phyloP scores from a whole-genome alignment of 2,113 vertebrate species.

The Dasypus novemcinctus region DNA sequence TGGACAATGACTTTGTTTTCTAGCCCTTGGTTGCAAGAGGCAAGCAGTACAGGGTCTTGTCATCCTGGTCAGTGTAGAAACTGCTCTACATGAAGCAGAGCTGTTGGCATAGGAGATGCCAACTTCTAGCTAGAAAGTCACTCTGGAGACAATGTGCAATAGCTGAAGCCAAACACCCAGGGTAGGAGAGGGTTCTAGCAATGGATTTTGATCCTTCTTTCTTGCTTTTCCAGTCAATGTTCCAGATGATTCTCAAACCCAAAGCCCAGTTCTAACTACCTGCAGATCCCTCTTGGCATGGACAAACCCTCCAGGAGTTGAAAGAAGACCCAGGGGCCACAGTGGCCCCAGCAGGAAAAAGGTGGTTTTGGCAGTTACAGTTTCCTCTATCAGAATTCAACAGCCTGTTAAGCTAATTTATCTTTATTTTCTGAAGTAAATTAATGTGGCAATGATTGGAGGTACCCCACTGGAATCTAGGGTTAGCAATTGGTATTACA shows the following conservation, averaged over 20 bases:
- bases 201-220: not conserved
- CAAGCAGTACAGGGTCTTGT: not conserved
- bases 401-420: slow-evolving; percentile 67
- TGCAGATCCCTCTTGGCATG: not conserved
- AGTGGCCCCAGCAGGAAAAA: not conserved
- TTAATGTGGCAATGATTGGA: slow-evolving; percentile 39
- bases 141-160: not conserved
- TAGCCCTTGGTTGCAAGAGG: not conserved
- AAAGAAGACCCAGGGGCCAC: not conserved
- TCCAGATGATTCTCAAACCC: not conserved
- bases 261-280: not conserved
- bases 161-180: not conserved
- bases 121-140: not conserved
- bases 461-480: not conserved
- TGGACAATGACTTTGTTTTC: not conserved
- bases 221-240: not conserved
- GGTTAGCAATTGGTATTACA: not conserved
- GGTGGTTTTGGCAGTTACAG: slow-evolving; percentile 59
- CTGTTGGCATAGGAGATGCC: not conserved
- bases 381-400: slow-evolving; percentile 56
- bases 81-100: not conserved
- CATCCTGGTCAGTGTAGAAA: no score
- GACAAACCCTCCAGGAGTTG: not conserved
- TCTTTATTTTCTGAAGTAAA: slow-evolving; percentile 76
- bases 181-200: not conserved